phyloP scores from a whole-genome alignment of 2,113 vertebrate genomes.

The Paraplagusia blochii region DNA sequence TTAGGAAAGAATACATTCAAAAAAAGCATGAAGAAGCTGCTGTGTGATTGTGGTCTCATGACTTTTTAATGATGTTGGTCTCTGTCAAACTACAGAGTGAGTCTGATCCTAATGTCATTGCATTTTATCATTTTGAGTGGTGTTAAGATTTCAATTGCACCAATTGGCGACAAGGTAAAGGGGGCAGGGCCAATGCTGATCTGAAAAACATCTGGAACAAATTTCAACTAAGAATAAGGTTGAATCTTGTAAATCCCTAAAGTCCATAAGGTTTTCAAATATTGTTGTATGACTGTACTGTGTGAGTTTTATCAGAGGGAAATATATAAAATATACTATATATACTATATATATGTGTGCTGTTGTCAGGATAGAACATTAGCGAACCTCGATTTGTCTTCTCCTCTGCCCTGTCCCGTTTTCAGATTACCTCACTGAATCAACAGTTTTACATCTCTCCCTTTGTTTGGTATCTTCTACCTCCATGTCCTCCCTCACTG shows the following conservation, averaged over 20 bases:
- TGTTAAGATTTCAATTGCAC: background rate
- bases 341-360: too few relatives aligned
- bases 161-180: background rate
- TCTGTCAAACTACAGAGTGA: background rate
- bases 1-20: background rate
- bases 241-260: too few relatives aligned
- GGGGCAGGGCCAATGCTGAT: background rate
- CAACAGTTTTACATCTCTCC: too few relatives aligned
- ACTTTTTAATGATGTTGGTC: background rate
- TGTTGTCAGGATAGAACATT: too few relatives aligned
- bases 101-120: background rate
- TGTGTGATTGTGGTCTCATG: constrained; percentile 13
- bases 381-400: too few relatives aligned
- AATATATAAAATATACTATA: too few relatives aligned
- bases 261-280: too few relatives aligned
- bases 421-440: too few relatives aligned
- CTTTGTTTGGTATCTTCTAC: too few relatives aligned
- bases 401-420: too few relatives aligned
- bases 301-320: background rate
- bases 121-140: constrained; percentile 16
- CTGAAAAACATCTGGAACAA: background rate
- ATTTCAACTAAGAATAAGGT: background rate
- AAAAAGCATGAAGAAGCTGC: background rate
- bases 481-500: too few relatives aligned
- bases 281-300: background rate